Base-by-base conservation (phyloP, 1,140 invertebrate genomes). In the Macrobrachium rosenbergii region DNA sequence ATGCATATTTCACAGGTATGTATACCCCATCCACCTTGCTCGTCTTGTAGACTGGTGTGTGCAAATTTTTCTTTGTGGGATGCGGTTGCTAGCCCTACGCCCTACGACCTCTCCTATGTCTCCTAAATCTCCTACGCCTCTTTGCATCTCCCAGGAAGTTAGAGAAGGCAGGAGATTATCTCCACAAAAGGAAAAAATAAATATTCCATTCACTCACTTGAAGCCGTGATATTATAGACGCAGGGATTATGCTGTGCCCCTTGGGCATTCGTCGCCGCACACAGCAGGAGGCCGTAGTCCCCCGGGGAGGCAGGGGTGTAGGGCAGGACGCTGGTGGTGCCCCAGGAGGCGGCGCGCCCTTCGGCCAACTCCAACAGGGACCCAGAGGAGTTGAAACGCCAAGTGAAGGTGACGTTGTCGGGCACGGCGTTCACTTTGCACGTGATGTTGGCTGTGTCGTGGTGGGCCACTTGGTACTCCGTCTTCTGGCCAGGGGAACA, bases 401-500 rank as follows among this genome's bases (percentile, higher is more conserved):
- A 98, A 87, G 95, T 95, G 91, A 97, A 98, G 75, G 94, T 95
- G 89, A 95, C 94, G 28, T 96, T 96, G 19, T 95, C 94, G 16
- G 97, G 96, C 92, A 95, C 96, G 12, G 96, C 95, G 90, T 97
- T 96, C 21, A 98, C 96, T 92, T 95, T 95, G 91, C 97, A 98
- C 79, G 95, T 92, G 69, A 98, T 94, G 89, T 94, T 94, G 0
- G 95, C 95, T 23, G 95, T 94, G 91, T 97, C 96, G 90, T 96
- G 94, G 72, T 96, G 93, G 0, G 96, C 96, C 6, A 97, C 96
- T 45, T 96, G 96, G 90, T 97, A 97, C 88, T 96, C 94, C 10
- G 80, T 43, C 64, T 96, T 95, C 91, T 96, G 95, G 87, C 95
- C 95, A 80, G 93, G 92, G 83, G 94, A 94, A 91, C 97, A 98